These are phyloP conservation scores for Donacobius atricapilla DNA, from an alignment of 2,113 vertebrate genomes.

Conservation along the genomic window DNA sequence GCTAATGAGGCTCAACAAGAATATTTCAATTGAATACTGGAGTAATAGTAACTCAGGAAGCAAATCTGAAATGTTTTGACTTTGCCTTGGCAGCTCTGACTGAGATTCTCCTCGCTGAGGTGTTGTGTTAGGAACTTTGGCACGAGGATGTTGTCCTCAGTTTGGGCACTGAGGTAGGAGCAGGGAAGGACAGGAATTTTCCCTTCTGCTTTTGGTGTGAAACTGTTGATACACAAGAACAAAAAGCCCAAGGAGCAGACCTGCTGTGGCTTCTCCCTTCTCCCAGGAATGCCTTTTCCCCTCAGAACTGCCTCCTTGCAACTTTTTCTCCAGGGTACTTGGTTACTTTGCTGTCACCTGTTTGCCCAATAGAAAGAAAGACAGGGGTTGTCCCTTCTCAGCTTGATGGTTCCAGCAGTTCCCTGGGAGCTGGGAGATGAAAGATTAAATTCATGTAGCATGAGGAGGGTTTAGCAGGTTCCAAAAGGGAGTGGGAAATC, in stretches of 20 bases:
- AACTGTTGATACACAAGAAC: background rate
- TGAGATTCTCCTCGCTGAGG: rapidly evolving
- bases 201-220: background rate
- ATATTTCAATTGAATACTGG: background rate
- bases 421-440: background rate
- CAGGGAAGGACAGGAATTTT: background rate
- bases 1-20: background rate
- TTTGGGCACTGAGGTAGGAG: background rate
- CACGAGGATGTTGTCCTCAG: no score
- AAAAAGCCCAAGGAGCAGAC: background rate
- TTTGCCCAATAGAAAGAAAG: background rate
- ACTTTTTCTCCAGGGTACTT: background rate
- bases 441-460: conserved; percentile 13
- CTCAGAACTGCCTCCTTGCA: background rate
- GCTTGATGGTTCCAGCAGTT: background rate
- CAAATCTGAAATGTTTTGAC: background rate
- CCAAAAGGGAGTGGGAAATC: background rate
- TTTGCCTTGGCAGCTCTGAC: background rate
- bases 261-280: background rate
- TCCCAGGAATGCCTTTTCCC: background rate
- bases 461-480: background rate
- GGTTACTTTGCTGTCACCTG: background rate
- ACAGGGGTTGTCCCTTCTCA: background rate
- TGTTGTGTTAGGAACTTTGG: rapidly evolving
- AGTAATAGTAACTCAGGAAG: background rate